Conservation (phyloP, 1,140 invertebrate genomes). For the Chironomus striatipennis region DNA sequence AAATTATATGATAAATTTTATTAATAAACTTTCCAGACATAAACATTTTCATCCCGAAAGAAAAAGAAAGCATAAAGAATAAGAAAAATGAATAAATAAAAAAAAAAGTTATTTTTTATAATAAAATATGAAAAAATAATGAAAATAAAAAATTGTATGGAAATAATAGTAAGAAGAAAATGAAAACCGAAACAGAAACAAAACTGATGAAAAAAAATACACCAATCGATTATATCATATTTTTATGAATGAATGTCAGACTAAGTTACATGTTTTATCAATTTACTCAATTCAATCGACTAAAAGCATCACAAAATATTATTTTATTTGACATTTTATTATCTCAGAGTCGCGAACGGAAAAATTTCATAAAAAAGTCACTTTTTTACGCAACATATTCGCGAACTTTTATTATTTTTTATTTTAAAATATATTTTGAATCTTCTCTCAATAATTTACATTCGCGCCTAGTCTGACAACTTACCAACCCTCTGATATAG, state of each 20-base stretch:
- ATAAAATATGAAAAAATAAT: neutral
- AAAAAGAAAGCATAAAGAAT: too few relatives aligned
- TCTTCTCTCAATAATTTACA: neutral
- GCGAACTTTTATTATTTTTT: too few relatives aligned
- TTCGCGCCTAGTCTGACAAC: conserved; percentile 30
- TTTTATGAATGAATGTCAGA: conserved; percentile 7
- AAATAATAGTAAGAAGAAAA: neutral
- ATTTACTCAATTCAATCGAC: neutral
- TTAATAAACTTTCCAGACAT: neutral
- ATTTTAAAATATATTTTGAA: too few relatives aligned
- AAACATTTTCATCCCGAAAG: too few relatives aligned
- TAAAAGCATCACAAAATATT: neutral
- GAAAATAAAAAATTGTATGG: neutral
- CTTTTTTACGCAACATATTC: too few relatives aligned
- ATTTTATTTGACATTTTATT: neutral
- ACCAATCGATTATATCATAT: neutral
- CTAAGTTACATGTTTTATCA: neutral
- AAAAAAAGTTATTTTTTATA: neutral
- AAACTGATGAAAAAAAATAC: neutral
- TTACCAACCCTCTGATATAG: conserved; percentile 43
- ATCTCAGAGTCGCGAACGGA: neutral
- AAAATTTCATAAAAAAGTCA: too few relatives aligned
- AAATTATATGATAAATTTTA: conserved; percentile 29
- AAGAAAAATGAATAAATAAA: neutral
- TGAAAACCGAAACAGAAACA: neutral